A percentile compares a stretch with the other conserved stretches of the same genome.
phyloP scores from a whole-genome alignment of 2,113 vertebrate species.

The Andinoacara biseriatus region DNA sequence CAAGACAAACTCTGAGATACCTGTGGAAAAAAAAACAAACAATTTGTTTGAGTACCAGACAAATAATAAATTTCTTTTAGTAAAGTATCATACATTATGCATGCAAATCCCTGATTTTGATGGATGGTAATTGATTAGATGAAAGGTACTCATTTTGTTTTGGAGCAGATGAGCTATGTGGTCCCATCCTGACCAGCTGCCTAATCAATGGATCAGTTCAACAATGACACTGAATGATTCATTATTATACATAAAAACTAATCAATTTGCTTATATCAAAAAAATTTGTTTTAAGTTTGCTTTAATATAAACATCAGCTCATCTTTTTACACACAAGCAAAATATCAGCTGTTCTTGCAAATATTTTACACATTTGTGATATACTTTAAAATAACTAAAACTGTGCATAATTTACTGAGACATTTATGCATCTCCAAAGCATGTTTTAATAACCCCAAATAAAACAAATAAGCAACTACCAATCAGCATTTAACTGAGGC shows the following conservation, averaged over 20 bases:
- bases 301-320: neutral
- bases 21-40: conserved; percentile 66
- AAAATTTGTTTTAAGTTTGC: neutral
- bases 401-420: conserved; percentile 10
- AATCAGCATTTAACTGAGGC: conserved; percentile 48
- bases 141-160: conserved; percentile 61
- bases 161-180: conserved; percentile 61
- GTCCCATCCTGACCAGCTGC: conserved; percentile 60
- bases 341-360: neutral
- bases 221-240: conserved; percentile 74
- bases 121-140: conserved; percentile 53
- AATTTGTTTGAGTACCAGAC: neutral
- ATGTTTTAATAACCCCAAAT: conserved; percentile 18
- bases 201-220: conserved; percentile 77
- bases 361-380: neutral
- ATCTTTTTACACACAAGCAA: neutral
- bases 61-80: neutral
- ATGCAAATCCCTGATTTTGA: conserved; percentile 49
- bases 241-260: conserved; percentile 58
- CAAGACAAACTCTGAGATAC: conserved; percentile 88
- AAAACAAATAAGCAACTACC: conserved; percentile 33
- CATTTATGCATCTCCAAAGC: conserved; percentile 4
- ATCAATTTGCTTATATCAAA: conserved; percentile 64
- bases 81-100: conserved; percentile 31
- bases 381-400: neutral